Evolutionary conservation across 2,113 vertebrate genomes (phyloP).

Genomic region (Prinia subflava): DNA sequence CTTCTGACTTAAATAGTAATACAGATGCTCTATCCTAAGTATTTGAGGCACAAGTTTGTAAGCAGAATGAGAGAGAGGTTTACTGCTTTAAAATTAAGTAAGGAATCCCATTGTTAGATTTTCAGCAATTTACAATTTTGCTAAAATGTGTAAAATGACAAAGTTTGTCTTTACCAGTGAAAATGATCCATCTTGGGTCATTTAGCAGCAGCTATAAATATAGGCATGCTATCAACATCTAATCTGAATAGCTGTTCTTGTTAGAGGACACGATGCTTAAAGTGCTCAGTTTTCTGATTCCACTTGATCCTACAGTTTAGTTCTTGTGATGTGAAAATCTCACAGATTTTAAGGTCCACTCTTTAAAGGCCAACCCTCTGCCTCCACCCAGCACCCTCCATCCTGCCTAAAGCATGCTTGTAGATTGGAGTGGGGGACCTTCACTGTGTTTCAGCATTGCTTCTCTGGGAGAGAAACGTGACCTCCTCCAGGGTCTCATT

Average conservation of each 20-base stretch:
- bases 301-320: background rate
- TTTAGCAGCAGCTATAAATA: constrained; percentile 30
- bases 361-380: background rate
- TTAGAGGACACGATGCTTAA: background rate
- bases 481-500: background rate
- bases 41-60: background rate
- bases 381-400: background rate
- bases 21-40: background rate
- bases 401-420: background rate
- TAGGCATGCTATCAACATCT: background rate
- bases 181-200: constrained; percentile 12
- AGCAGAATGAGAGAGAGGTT: constrained; percentile 8
- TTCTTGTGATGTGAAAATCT: background rate
- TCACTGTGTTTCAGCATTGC: background rate
- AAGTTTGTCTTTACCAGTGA: constrained; percentile 27
- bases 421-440: accelerated
- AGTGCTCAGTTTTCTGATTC: background rate
- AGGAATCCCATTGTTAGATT: constrained; percentile 7
- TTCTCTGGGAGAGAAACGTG: background rate
- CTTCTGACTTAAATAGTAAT: background rate
- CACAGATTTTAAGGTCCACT: background rate
- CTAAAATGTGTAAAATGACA: constrained; percentile 33
- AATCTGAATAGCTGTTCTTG: background rate
- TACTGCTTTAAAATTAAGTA: constrained; percentile 3
- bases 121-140: constrained; percentile 36